Evolutionary conservation across 2,888 invertebrate species (phyloP).

Genomic region (Oasisia sp.): DNA sequence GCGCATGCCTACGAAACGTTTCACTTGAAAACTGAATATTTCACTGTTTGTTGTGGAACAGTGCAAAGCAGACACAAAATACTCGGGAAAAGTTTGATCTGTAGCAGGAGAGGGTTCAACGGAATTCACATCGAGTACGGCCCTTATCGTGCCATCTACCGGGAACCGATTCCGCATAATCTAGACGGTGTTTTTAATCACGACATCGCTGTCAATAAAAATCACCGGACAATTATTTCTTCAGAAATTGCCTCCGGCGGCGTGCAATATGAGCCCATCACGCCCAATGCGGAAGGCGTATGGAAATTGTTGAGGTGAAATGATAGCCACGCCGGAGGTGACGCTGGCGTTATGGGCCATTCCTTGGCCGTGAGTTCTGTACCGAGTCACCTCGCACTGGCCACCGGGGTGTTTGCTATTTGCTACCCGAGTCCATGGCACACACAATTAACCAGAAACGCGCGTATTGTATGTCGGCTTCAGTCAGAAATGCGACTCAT

Average conservation of each 20-base stretch:
- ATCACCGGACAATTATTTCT: not conserved
- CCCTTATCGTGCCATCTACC: not conserved
- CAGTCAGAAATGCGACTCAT: not conserved
- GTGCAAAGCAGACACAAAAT: not conserved
- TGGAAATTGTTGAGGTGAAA: constrained; percentile 17
- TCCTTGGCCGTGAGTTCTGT: not conserved
- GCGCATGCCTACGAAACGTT: no score
- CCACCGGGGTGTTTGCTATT: not conserved
- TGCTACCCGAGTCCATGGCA: not conserved
- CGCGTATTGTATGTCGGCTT: not conserved
- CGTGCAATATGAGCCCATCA: not conserved
- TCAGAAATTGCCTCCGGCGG: not conserved
- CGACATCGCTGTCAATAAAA: not conserved
- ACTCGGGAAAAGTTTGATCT: not conserved
- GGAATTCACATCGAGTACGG: not conserved
- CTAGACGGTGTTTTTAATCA: not conserved
- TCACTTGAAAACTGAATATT: not conserved
- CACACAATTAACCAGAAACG: not conserved
- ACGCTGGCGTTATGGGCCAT: not conserved
- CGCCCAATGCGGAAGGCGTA: not conserved
- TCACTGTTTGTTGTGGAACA: not conserved
- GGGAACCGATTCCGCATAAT: not conserved
- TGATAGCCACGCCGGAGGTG: not conserved
- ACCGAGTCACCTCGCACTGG: not conserved
- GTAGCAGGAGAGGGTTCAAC: not conserved